phyloP scores from a whole-genome alignment of 2,888 invertebrate genomes.

The Tipula lateralis region DNA sequence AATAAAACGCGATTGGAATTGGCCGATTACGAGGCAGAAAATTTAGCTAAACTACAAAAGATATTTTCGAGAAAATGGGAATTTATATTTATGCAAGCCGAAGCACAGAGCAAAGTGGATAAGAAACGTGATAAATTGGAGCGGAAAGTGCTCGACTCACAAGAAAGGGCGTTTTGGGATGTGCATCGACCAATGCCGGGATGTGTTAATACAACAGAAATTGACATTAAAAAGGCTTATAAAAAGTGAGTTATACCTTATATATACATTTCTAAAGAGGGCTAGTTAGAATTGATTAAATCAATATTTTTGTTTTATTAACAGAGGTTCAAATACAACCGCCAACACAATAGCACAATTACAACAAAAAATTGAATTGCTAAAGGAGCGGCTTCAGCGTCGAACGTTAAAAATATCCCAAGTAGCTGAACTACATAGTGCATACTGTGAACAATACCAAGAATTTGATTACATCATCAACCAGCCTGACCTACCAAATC shows the following conservation, averaged over 20 bases:
- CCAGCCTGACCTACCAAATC: conserved; percentile 89
- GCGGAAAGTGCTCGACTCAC: conserved; percentile 95
- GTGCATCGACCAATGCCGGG: conserved; percentile 99
- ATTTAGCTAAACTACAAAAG: conserved; percentile 92
- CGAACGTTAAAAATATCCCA: conserved; percentile 88
- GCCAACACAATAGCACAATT: conserved; percentile 34
- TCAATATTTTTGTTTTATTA: background rate
- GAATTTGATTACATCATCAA: conserved; percentile 96
- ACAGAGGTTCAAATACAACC: background rate
- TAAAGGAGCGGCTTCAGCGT: conserved; percentile 75
- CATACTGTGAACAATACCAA: conserved; percentile 90
- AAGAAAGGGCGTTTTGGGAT: conserved; percentile 99
- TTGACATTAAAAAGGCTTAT: conserved; percentile 95
- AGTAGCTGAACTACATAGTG: conserved; percentile 85
- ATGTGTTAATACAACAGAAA: conserved; percentile 97
- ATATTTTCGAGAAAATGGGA: conserved; percentile 99
- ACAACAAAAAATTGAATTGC: conserved; percentile 62
- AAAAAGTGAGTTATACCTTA: conserved; percentile 43
- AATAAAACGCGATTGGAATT: conserved; percentile 96
- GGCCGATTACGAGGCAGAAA: conserved; percentile 98
- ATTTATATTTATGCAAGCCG: conserved; percentile 89
- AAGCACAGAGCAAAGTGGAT: conserved; percentile 78
- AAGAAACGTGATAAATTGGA: conserved; percentile 98
- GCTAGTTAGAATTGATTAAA: too few species aligned
- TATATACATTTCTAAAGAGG: too few species aligned